These are phyloP conservation scores for Mormoops blainvillei DNA, from an alignment of 2,113 vertebrate genomes.

Conservation along the genomic window DNA sequence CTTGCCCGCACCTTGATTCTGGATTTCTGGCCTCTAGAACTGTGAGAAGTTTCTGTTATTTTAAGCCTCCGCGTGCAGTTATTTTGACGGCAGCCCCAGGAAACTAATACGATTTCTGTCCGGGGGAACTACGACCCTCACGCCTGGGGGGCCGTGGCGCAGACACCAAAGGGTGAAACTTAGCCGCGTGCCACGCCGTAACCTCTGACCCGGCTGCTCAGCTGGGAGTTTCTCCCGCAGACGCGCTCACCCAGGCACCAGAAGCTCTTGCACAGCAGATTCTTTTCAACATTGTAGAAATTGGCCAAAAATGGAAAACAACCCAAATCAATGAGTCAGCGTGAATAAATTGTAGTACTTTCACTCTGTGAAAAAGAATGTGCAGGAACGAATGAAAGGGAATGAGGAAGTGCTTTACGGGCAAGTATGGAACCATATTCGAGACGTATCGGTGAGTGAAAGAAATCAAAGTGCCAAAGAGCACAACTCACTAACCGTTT, in stretches of 20 bases:
- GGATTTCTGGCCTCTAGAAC: not conserved
- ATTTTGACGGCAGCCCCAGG: fast-evolving
- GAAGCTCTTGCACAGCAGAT: not conserved
- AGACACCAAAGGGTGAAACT: not conserved
- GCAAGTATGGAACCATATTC: not conserved
- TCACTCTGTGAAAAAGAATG: not conserved
- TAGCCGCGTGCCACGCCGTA: not conserved
- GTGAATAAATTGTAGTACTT: not conserved
- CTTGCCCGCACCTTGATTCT: not conserved
- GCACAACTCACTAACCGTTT: too few species aligned
- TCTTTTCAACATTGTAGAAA: not conserved
- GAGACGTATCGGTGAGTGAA: not conserved
- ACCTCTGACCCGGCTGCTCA: not conserved
- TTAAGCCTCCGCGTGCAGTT: not conserved
- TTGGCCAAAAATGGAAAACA: not conserved
- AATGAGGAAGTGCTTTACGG: not conserved
- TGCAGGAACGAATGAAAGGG: not conserved
- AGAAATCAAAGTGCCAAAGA: not conserved
- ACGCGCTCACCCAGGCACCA: not conserved
- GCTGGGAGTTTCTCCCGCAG: not conserved
- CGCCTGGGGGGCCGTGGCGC: fast-evolving
- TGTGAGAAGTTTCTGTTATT: too few species aligned
- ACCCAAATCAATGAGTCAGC: not conserved
- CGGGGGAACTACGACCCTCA: fast-evolving
- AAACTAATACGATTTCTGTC: fast-evolving